Conservation (phyloP, 1,140 invertebrate species). For the Temnothorax curvispinosus region DNA sequence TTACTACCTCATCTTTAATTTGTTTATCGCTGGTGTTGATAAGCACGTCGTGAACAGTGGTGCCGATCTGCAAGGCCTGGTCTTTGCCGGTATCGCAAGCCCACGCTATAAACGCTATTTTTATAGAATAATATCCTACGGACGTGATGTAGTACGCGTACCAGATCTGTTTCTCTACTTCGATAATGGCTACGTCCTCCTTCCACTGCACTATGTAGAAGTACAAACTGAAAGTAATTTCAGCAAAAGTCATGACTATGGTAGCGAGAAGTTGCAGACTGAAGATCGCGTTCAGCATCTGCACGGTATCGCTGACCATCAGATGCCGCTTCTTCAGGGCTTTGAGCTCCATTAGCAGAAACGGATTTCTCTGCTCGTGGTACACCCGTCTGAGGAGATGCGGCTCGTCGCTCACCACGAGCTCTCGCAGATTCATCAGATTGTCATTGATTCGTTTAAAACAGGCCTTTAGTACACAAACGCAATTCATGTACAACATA, state of each 20-base stretch:
- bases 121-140: conserved; percentile 73
- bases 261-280: conserved; percentile 72
- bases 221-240: conserved; percentile 81
- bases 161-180: conserved; percentile 76
- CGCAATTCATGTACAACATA: conserved; percentile 78
- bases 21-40: conserved; percentile 73
- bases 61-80: conserved; percentile 72
- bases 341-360: conserved; percentile 77
- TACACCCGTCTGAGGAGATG: conserved; percentile 74
- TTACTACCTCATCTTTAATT: conserved; percentile 79
- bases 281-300: conserved; percentile 77
- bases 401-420: conserved; percentile 66
- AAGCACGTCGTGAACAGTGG: conserved; percentile 75
- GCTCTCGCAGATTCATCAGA: conserved; percentile 65
- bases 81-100: conserved; percentile 78
- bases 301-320: conserved; percentile 76
- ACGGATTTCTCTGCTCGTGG: conserved; percentile 75
- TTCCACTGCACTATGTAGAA: conserved; percentile 75
- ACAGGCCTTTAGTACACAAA: conserved; percentile 73
- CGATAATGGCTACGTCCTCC: not conserved
- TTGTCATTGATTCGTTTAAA: conserved; percentile 76
- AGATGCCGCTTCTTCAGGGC: conserved; percentile 77
- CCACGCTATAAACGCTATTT: conserved; percentile 76
- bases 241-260: conserved; percentile 77
- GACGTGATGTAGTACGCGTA: conserved; percentile 67